Conservation (phyloP, 2,888 invertebrate species). For the Drosophila hawaiiensis region DNA sequence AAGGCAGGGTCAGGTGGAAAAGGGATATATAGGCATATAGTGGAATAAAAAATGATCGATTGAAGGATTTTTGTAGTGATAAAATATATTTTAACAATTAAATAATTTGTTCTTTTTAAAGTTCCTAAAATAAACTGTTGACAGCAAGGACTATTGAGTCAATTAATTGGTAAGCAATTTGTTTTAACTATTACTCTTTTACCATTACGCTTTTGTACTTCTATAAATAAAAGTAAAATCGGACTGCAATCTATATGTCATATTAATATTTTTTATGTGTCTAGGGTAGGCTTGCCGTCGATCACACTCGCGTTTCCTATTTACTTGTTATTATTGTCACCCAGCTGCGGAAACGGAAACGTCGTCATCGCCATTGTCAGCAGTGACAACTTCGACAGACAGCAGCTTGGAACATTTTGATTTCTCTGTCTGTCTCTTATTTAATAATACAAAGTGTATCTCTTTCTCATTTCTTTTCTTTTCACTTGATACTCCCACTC, state of each 20-base stretch:
- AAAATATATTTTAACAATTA: not conserved
- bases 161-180: not conserved
- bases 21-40: not conserved
- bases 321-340: constrained; percentile 44
- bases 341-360: constrained; percentile 62
- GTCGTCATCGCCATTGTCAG: constrained; percentile 60
- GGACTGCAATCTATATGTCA: not conserved
- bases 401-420: constrained; percentile 53
- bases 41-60: not conserved
- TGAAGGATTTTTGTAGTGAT: not conserved
- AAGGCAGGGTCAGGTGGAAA: not conserved
- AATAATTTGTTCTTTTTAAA: not conserved
- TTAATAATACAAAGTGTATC: constrained; percentile 76
- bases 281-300: constrained; percentile 9
- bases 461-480: constrained; percentile 30
- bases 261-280: not conserved
- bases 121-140: not conserved
- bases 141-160: not conserved
- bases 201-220: not conserved
- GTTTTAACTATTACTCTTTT: not conserved
- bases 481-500: constrained; percentile 33
- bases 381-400: constrained; percentile 39
- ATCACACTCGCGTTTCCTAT: too few relatives aligned
- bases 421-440: constrained; percentile 58
- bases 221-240: not conserved